Evolutionary conservation across 2,888 invertebrate genomes (phyloP).

Genomic region (Coecobrya sp.): DNA sequence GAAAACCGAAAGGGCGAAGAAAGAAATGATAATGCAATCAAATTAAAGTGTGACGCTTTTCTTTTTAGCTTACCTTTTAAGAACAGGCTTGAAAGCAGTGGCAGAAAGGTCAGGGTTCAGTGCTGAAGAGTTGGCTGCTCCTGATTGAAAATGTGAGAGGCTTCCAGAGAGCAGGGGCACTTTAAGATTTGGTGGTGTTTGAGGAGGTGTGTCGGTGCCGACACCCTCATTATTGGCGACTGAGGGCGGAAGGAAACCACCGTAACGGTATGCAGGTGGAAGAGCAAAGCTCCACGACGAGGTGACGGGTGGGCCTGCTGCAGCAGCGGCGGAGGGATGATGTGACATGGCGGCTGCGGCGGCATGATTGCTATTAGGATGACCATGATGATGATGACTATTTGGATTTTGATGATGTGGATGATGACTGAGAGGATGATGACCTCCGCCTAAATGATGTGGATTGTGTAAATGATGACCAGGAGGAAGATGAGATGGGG

Average conservation of each 20-base stretch:
- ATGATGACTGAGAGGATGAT: slow-evolving; percentile 80
- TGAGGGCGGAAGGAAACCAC: slow-evolving; percentile 84
- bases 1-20: slow-evolving; percentile 56
- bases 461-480: slow-evolving; percentile 88
- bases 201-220: slow-evolving; percentile 83
- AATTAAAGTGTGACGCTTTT: slow-evolving; percentile 43
- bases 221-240: slow-evolving; percentile 83
- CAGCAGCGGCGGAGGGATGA: slow-evolving; percentile 87
- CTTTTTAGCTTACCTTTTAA: slow-evolving; percentile 92
- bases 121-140: slow-evolving; percentile 84
- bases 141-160: slow-evolving; percentile 87
- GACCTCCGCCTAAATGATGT: slow-evolving; percentile 87
- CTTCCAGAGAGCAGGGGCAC: slow-evolving; percentile 93
- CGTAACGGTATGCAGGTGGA: slow-evolving; percentile 89
- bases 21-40: slow-evolving; percentile 9
- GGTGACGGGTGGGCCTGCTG: slow-evolving; percentile 89
- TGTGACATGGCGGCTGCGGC: slow-evolving; percentile 70
- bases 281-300: slow-evolving; percentile 88
- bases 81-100: slow-evolving; percentile 95
- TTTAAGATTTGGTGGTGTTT: slow-evolving; percentile 97
- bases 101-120: slow-evolving; percentile 87
- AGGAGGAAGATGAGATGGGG: slow-evolving; percentile 89
- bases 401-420: slow-evolving; percentile 87
- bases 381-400: slow-evolving; percentile 80
- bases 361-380: slow-evolving; percentile 79